Percentiles rank a stretch among this genome's conserved stretches.
Evolutionary conservation across 2,113 vertebrate genomes (phyloP).

Genomic region (Apteryx owenii): DNA sequence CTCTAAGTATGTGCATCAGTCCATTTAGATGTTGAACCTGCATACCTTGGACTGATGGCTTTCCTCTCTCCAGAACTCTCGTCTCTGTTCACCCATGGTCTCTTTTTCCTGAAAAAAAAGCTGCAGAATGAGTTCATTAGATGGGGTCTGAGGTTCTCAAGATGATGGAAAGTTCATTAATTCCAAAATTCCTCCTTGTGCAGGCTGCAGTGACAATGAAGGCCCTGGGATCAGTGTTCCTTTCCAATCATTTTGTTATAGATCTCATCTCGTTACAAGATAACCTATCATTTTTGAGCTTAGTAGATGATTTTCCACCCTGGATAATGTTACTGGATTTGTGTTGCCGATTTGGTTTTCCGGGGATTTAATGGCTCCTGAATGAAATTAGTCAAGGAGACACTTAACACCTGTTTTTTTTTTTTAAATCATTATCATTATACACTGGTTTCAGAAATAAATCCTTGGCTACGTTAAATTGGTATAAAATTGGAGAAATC

Average conservation of each 20-base stretch:
- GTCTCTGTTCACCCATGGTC: too few relatives aligned
- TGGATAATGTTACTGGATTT: rapidly evolving
- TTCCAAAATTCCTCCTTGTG: too few relatives aligned
- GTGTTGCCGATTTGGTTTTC: rapidly evolving
- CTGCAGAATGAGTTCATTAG: rapidly evolving
- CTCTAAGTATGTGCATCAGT: background rate
- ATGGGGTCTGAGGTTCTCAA: background rate
- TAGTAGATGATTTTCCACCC: too few relatives aligned
- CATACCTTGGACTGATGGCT: background rate
- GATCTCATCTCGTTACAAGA: background rate
- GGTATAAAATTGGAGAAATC: rapidly evolving
- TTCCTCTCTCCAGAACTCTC: rapidly evolving
- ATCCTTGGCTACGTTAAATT: too few relatives aligned
- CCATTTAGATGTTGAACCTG: background rate
- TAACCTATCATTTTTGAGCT: too few relatives aligned
- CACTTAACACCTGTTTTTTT: background rate
- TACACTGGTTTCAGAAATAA: rapidly evolving
- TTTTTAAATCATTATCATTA: rapidly evolving
- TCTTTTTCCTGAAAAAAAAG: rapidly evolving
- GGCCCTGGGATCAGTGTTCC: background rate
- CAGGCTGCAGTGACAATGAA: rapidly evolving
- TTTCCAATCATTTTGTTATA: background rate
- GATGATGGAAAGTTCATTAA: background rate
- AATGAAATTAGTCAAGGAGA: background rate
- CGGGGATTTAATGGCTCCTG: rapidly evolving